These are phyloP conservation scores for Eutrigla gurnardus DNA, from an alignment of 2,797 vertebrate species.

Conservation along the genomic window DNA sequence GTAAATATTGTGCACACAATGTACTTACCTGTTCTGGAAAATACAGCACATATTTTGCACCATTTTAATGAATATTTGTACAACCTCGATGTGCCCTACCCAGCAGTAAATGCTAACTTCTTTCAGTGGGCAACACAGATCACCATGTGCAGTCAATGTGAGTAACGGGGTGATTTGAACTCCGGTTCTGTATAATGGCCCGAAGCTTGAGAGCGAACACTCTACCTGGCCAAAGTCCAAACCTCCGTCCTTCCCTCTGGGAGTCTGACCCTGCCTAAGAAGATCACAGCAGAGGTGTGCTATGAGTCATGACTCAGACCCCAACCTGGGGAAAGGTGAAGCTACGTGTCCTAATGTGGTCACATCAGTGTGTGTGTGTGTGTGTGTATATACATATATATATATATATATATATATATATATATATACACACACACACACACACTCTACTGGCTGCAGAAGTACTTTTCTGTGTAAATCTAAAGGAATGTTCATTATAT, in stretches of 20 bases:
- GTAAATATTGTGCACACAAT: not conserved
- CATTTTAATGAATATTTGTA: constrained; percentile 24
- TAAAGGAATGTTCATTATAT: constrained; percentile 21
- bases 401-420: too few species aligned
- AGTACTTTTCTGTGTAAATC: constrained; percentile 28
- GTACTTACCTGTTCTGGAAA: not conserved
- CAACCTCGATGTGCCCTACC: constrained; percentile 30
- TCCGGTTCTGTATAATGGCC: constrained; percentile 62
- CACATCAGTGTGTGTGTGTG: constrained; percentile 10
- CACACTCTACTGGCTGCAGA: constrained; percentile 12
- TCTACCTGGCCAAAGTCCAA: constrained; percentile 60
- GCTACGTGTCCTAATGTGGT: constrained; percentile 44
- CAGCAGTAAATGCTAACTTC: constrained; percentile 38
- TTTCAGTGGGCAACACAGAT: constrained; percentile 38
- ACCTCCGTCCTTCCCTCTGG: constrained; percentile 65
- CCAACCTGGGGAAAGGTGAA: constrained; percentile 76
- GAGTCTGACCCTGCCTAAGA: constrained; percentile 58
- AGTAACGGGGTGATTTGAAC: constrained; percentile 50
- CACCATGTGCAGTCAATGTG: constrained; percentile 52
- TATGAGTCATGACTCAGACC: constrained; percentile 65
- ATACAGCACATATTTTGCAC: not conserved
- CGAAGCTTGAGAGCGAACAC: constrained; percentile 50
- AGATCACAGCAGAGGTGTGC: constrained; percentile 66
- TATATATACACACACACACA: too few species aligned
- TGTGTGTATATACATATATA: too few species aligned